Evolutionary conservation across 64 coral and sea anemone genomes (phyloP).

Genomic region (Acropora tenuis): DNA sequence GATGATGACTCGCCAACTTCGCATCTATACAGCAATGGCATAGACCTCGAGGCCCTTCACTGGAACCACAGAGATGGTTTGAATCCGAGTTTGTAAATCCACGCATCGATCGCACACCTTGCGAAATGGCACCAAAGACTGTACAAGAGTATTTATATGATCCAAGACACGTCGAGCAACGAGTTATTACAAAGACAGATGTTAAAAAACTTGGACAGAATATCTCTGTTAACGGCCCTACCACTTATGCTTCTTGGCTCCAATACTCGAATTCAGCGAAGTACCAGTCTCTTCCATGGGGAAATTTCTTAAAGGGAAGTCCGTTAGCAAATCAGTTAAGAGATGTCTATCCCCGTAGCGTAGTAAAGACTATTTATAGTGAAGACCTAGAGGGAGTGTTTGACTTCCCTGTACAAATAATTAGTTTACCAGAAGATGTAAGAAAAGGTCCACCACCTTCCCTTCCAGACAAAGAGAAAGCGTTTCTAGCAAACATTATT

Average conservation of each 20-base stretch:
- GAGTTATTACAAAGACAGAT: not conserved
- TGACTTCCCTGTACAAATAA: not conserved
- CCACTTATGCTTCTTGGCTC: conserved; percentile 36
- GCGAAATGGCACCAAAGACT: conserved; percentile 12
- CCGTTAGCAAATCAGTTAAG: conserved; percentile 6
- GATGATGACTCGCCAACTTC: no score
- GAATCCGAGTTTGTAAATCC: conserved; percentile 21
- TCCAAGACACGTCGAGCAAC: conserved; percentile 17
- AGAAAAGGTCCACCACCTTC: conserved; percentile 30
- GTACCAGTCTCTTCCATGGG: conserved; percentile 27
- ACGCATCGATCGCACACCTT: not conserved
- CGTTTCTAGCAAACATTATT: conserved; percentile 14
- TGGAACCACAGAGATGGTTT: not conserved
- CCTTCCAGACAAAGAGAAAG: not conserved
- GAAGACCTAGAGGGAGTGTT: conserved; percentile 25
- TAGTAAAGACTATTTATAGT: conserved; percentile 14
- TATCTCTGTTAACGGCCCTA: not conserved
- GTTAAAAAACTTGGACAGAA: conserved; percentile 4
- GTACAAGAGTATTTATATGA: conserved; percentile 34
- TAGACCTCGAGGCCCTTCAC: conserved; percentile 25
- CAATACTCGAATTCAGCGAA: conserved; percentile 7
- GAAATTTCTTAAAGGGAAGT: not conserved
- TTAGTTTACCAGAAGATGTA: conserved; percentile 28
- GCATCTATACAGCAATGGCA: not conserved
- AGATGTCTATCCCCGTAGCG: not conserved